phyloP scores from a whole-genome alignment of 2,113 vertebrate species.

The Macaca mulatta region DNA sequence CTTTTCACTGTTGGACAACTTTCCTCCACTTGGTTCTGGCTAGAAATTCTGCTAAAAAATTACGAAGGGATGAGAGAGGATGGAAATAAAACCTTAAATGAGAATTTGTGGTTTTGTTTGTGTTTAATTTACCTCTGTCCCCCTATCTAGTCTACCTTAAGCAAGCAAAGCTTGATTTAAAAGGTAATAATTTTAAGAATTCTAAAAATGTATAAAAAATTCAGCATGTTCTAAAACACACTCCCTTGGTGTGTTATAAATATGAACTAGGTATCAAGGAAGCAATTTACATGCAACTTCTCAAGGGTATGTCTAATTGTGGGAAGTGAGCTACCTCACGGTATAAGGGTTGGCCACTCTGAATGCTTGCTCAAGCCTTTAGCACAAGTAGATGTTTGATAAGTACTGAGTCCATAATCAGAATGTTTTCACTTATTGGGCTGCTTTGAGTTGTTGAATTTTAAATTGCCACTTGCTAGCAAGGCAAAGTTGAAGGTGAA shows the following conservation, averaged over 20 bases:
- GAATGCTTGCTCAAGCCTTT: background rate
- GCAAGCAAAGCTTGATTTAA: background rate
- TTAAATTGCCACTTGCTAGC: constrained; percentile 20
- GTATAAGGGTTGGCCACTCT: background rate
- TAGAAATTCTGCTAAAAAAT: constrained; percentile 12
- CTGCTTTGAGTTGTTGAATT: constrained; percentile 38
- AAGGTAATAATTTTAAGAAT: constrained; percentile 8
- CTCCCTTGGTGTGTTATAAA: background rate
- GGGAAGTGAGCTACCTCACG: background rate
- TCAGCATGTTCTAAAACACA: background rate
- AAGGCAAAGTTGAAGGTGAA: constrained; percentile 61
- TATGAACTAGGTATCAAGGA: constrained; percentile 25
- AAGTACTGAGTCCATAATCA: background rate
- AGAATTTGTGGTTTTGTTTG: background rate
- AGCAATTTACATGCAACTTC: background rate
- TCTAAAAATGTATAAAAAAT: background rate
- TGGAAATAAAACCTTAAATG: background rate
- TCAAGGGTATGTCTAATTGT: background rate
- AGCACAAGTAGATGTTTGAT: background rate
- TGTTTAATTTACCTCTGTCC: background rate
- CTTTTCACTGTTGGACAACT: background rate
- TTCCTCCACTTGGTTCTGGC: background rate
- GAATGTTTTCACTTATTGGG: background rate
- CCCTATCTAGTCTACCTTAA: background rate
- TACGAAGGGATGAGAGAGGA: background rate